Percentiles rank a stretch among this genome's conserved stretches.
Conservation (phyloP, 1,140 invertebrate species). For the Holotrichia oblita region DNA sequence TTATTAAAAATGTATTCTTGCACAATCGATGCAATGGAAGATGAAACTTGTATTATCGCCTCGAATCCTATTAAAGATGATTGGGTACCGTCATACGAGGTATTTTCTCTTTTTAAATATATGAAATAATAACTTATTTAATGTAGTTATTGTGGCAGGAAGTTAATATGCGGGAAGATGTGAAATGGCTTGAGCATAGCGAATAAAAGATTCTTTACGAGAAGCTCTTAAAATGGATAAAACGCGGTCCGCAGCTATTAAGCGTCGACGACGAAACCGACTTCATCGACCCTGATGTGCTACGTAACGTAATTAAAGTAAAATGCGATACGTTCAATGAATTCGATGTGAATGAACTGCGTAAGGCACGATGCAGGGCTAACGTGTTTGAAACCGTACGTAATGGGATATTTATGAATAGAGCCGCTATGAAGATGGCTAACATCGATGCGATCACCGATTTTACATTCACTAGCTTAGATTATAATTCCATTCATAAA, state of each 20-base stretch:
- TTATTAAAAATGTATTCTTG: too few species aligned
- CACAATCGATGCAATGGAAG: background rate
- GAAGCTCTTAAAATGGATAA: slow-evolving; percentile 69
- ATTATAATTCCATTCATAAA: slow-evolving; percentile 60
- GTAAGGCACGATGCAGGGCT: slow-evolving; percentile 81
- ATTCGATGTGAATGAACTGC: slow-evolving; percentile 81
- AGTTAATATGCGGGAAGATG: slow-evolving; percentile 58
- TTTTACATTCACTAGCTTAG: slow-evolving; percentile 91
- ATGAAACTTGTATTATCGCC: background rate
- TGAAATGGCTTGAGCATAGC: slow-evolving; percentile 61
- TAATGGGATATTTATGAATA: slow-evolving; percentile 90
- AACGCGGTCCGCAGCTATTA: slow-evolving; percentile 70
- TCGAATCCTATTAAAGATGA: background rate
- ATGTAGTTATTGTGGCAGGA: background rate
- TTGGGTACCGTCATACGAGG: background rate
- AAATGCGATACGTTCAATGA: slow-evolving; percentile 85
- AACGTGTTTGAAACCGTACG: slow-evolving; percentile 97
- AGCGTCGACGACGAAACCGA: slow-evolving; percentile 80
- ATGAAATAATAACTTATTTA: background rate
- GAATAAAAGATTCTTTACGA: slow-evolving; percentile 51
- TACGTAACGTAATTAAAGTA: slow-evolving; percentile 76
- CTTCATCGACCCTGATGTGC: slow-evolving; percentile 79
- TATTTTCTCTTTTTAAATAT: background rate
- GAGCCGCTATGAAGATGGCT: slow-evolving; percentile 98
- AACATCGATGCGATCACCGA: slow-evolving; percentile 93